Evolutionary conservation across 2,888 invertebrate species (phyloP), one percentile per base, ranked within the genome.

Genomic region (Platycheirus albimanus): DNA sequence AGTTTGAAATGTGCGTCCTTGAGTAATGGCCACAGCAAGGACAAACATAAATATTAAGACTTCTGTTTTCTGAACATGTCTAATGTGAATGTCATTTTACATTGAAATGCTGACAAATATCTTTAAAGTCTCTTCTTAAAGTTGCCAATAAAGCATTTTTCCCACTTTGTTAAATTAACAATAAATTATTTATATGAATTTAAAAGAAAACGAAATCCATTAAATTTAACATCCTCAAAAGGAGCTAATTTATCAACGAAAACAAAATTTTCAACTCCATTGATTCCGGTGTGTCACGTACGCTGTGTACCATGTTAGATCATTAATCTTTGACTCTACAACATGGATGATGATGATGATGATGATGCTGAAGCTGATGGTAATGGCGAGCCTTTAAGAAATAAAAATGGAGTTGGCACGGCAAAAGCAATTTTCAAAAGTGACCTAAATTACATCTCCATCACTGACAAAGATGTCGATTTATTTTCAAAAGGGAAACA

Each of bases 381-480:
- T 3, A 2, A 33, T 61, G 61, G 61, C 45, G 41, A 45, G 19
- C 30, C 19, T n/a, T 41, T 15, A 54, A 38, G 41, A 41, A 58
- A 56, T 56, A 56, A 33, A 61, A 61, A 30, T 30, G 45, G 28
- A 61, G 61, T 61, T 61, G 61, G 61, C 61, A 61, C n/a, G 28
- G 13, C n/a, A 38, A 71, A 78, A 66, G 36, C 61, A 74, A 61
- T 79, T 67, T 79, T 52, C 61, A 61, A 67, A 79, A 77, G 30
- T 79, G 74, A 67, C 56, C 66, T 61, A 52, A 61, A 74, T 79
- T 74, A 79, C 78, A 74, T 58, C 51, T 47, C 51, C 74, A 72
- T 61, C 69, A 43, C 71, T 70, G 61, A 51, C 74, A 79, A 67
- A 61, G 52, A 79, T 66, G 58, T 74, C 74, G 58, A 67, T 74